Percentiles rank a stretch among this genome's conserved stretches.
Conservation (phyloP, 2,113 vertebrate genomes). For the Macrotus californicus region DNA sequence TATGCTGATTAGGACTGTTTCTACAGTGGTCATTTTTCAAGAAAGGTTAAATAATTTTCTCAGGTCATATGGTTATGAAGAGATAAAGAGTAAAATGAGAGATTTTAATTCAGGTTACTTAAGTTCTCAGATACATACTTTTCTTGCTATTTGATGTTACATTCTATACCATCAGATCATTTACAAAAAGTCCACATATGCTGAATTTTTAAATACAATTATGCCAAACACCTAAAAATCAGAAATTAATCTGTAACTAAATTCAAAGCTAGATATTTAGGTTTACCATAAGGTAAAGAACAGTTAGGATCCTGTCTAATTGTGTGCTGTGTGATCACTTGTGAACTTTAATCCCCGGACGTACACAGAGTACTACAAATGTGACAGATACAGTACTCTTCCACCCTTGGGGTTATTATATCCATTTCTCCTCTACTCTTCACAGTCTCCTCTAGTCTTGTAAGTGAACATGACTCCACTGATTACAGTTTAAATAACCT, state of each 20-base stretch:
- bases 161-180: background rate
- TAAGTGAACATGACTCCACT: background rate
- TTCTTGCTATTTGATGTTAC: background rate
- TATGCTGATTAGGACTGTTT: background rate
- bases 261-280: background rate
- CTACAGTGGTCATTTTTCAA: background rate
- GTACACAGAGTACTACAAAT: background rate
- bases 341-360: background rate
- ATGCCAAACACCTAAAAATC: background rate
- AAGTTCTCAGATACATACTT: background rate
- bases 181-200: background rate
- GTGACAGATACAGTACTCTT: background rate
- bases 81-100: background rate
- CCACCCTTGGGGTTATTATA: background rate
- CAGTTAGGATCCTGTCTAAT: background rate
- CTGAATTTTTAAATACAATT: background rate
- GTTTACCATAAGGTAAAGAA: background rate
- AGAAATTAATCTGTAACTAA: background rate
- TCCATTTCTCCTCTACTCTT: background rate
- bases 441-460: background rate
- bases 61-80: background rate
- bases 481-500: background rate
- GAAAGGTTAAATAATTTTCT: background rate
- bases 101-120: background rate
- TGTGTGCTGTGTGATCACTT: background rate